Percentiles rank a stretch among this genome's conserved stretches.
These are phyloP conservation scores for Luidia sarsii DNA, from an alignment of 53 echinoderm and acorn worm genomes.

Conservation along the genomic window DNA sequence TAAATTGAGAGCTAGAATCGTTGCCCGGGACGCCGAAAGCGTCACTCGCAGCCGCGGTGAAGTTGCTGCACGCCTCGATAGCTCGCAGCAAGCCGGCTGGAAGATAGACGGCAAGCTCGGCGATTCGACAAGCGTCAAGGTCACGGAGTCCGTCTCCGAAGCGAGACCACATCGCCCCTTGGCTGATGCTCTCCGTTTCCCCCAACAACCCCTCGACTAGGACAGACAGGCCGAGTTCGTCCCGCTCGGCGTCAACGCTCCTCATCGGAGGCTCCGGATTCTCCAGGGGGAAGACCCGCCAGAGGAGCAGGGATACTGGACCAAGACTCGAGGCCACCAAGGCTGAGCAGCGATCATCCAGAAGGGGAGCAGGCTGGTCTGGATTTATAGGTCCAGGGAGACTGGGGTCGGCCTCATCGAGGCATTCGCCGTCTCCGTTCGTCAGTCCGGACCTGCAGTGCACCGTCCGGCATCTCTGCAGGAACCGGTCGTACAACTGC, in stretches of 20 bases:
- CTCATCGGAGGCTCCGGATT: neutral
- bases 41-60: neutral
- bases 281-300: neutral
- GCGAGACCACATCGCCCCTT: no score
- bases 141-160: no score
- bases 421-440: neutral
- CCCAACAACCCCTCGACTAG: no score
- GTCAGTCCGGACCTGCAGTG: neutral
- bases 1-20: neutral
- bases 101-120: neutral
- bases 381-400: neutral
- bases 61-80: neutral
- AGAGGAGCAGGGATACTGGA: neutral
- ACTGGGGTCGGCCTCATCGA: neutral
- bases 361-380: neutral
- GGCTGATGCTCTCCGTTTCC: no score
- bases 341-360: neutral
- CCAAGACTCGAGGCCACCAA: neutral
- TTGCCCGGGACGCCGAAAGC: neutral
- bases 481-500: slow-evolving; percentile 46
- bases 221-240: neutral
- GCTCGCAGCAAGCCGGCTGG: neutral
- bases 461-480: slow-evolving; percentile 10
- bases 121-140: neutral
- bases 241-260: neutral